Evolutionary conservation across 2,888 invertebrate genomes (phyloP).

Genomic region (Rosalia funebris): DNA sequence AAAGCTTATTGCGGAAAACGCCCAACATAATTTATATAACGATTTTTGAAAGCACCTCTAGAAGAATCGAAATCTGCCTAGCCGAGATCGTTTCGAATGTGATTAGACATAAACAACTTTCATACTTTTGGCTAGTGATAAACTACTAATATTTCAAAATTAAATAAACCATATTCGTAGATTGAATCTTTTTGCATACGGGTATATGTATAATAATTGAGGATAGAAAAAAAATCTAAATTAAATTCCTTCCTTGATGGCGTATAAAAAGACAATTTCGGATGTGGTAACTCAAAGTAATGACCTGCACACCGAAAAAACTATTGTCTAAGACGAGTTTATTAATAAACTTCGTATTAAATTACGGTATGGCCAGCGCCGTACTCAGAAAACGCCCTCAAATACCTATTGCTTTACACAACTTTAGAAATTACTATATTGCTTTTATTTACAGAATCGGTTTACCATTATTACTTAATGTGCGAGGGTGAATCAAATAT

Average conservation of each 20-base stretch:
- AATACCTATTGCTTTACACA: no score
- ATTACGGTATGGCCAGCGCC: no score
- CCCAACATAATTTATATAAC: background rate
- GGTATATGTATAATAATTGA: background rate
- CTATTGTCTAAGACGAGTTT: no score
- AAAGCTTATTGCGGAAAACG: background rate
- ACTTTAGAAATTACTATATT: no score
- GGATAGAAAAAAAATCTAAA: background rate
- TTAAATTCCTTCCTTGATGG: background rate
- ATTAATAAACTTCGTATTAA: no score
- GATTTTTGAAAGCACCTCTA: background rate
- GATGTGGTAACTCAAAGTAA: background rate
- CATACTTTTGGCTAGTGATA: no score
- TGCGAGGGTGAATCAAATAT: no score
- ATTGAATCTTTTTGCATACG: background rate
- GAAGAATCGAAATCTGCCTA: background rate
- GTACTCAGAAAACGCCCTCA: no score
- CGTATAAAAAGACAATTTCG: background rate
- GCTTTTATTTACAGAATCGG: no score
- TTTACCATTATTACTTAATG: no score
- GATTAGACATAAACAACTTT: background rate
- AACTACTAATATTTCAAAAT: no score
- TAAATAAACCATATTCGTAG: background rate
- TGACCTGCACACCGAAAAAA: background rate
- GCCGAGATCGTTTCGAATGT: background rate